Evolutionary conservation across 2,888 invertebrate genomes (phyloP).

Genomic region (Silvanus unidentatus): DNA sequence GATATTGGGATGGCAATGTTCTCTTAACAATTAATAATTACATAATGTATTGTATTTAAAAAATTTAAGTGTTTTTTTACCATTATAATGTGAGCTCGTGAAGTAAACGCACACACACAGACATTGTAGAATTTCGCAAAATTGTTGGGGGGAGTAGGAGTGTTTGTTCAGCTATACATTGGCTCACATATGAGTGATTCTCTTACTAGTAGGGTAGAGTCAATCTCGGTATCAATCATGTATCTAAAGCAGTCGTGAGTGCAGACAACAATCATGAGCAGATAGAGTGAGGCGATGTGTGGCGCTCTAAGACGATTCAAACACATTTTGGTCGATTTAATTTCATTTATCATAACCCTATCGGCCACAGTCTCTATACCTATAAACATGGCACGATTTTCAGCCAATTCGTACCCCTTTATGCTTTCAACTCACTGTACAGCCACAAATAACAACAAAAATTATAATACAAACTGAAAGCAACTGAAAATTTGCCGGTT

Average conservation of each 20-base stretch:
- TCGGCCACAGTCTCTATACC: slow-evolving; percentile 47
- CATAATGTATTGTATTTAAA: too few relatives aligned
- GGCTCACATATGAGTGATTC: slow-evolving; percentile 32
- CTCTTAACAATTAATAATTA: too few relatives aligned
- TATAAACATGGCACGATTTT: slow-evolving; percentile 49
- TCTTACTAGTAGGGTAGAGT: slow-evolving; percentile 16
- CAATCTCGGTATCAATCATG: slow-evolving; percentile 33
- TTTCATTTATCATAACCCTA: slow-evolving; percentile 20
- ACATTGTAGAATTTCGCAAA: slow-evolving; percentile 38
- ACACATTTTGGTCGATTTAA: too few relatives aligned
- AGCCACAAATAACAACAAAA: slow-evolving; percentile 2
- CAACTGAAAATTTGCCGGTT: not conserved
- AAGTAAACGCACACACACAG: slow-evolving; percentile 36
- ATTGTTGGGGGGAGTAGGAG: slow-evolving; percentile 32
- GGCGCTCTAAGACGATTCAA: slow-evolving; percentile 33
- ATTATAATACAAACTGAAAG: not conserved
- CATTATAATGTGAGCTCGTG: slow-evolving; percentile 42
- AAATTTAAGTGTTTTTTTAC: slow-evolving; percentile 34
- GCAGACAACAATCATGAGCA: slow-evolving; percentile 29
- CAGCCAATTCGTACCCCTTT: slow-evolving; percentile 34
- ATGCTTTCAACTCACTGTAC: slow-evolving; percentile 2
- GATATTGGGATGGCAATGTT: too few relatives aligned
- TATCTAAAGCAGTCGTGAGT: slow-evolving; percentile 39
- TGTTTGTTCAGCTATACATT: slow-evolving; percentile 38
- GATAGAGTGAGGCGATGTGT: slow-evolving; percentile 39